A percentile compares a stretch with the other conserved stretches of the same genome.
phyloP scores from a whole-genome alignment of 2,113 vertebrate genomes.

The Axis porcinus region DNA sequence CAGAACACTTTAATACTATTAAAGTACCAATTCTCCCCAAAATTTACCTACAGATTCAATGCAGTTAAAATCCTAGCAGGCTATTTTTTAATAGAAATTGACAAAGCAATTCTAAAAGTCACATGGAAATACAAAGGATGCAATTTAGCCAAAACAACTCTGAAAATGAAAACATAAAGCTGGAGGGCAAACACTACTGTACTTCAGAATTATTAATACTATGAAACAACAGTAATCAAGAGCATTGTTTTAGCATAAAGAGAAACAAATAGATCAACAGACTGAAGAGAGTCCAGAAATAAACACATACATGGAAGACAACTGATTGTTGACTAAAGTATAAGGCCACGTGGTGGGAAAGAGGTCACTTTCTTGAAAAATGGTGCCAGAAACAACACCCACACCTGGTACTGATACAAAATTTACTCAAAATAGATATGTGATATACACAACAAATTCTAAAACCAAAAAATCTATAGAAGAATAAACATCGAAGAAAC shows the following conservation, averaged over 20 bases:
- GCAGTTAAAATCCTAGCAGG: not conserved
- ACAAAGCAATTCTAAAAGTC: not conserved
- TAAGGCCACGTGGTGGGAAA: not conserved
- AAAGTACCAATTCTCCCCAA: not conserved
- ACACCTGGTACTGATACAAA: not conserved
- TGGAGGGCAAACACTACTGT: not conserved
- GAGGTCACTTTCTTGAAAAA: not conserved
- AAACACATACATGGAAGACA: not conserved
- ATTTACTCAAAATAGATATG: not conserved
- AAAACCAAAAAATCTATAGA: not conserved
- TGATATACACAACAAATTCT: not conserved
- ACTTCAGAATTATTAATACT: not conserved
- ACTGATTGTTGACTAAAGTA: not conserved
- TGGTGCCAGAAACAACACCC: too few relatives aligned
- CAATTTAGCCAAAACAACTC: not conserved
- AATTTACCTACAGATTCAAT: not conserved
- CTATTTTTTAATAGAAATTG: not conserved
- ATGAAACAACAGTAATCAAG: not conserved
- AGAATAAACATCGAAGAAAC: not conserved
- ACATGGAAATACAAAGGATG: not conserved
- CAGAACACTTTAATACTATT: not conserved
- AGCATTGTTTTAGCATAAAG: not conserved
- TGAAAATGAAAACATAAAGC: not conserved
- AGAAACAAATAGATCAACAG: too few relatives aligned
- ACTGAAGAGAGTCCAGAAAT: not conserved